Percentiles rank a stretch among this genome's conserved stretches.
These are phyloP conservation scores for Callopanchax toddi DNA, from an alignment of 2,113 vertebrate species.

Conservation along the genomic window DNA sequence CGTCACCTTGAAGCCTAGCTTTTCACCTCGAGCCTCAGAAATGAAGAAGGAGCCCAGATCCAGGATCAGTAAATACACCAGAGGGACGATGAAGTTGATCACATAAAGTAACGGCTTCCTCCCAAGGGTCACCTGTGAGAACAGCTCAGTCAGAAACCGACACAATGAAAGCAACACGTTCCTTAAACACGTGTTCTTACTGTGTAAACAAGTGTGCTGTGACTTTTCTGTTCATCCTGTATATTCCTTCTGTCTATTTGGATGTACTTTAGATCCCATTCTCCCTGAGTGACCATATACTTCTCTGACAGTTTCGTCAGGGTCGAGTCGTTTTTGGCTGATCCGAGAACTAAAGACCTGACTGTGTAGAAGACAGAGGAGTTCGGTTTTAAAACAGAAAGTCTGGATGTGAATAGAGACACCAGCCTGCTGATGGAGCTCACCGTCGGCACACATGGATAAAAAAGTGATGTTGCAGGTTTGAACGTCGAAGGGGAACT, in stretches of 20 bases:
- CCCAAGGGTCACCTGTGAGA: slow-evolving; percentile 69
- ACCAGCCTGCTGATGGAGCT: rapidly evolving
- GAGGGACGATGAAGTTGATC: slow-evolving; percentile 80
- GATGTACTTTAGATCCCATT: slow-evolving; percentile 54
- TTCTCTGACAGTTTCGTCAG: background rate
- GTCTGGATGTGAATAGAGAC: background rate
- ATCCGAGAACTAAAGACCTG: background rate
- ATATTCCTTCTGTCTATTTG: background rate
- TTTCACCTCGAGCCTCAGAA: slow-evolving; percentile 69
- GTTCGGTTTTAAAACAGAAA: background rate
- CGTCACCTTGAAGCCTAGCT: slow-evolving; percentile 82
- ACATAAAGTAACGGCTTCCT: slow-evolving; percentile 80
- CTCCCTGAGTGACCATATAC: slow-evolving; percentile 55
- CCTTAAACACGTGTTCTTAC: slow-evolving; percentile 6
- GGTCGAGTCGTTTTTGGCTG: rapidly evolving
- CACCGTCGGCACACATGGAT: slow-evolving; percentile 6
- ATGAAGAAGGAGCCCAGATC: slow-evolving; percentile 81
- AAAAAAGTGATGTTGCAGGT: slow-evolving; percentile 46
- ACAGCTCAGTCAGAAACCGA: background rate
- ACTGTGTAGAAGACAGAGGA: slow-evolving; percentile 10
- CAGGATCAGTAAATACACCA: slow-evolving; percentile 75
- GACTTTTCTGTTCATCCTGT: rapidly evolving
- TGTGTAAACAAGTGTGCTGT: background rate
- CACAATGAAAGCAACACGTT: too few relatives aligned
- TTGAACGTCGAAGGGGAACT: slow-evolving; percentile 70